phyloP scores from a whole-genome alignment of 2,888 invertebrate species.

The Pristionchus entomophagus region DNA sequence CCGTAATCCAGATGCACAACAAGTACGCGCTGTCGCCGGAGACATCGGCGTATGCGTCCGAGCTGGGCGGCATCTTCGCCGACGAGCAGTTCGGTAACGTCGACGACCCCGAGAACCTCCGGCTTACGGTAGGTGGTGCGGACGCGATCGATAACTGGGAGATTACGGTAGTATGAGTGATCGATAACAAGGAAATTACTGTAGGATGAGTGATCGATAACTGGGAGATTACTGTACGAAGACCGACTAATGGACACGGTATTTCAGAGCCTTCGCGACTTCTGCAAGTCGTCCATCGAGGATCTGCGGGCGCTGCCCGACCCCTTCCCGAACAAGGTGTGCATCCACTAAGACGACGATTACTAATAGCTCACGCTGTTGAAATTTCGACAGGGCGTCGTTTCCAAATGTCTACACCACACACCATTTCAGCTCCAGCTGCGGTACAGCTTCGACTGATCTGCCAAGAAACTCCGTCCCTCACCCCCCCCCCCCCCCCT shows the following conservation, averaged over 20 bases:
- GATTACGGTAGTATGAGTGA: neutral
- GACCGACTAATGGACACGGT: too few relatives aligned
- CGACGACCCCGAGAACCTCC: slow-evolving; percentile 23
- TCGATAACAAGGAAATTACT: too few relatives aligned
- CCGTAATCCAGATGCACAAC: slow-evolving; percentile 25
- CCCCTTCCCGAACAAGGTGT: slow-evolving; percentile 35
- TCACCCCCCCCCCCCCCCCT: too few relatives aligned
- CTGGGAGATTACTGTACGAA: too few relatives aligned
- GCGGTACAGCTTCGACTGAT: slow-evolving; percentile 5
- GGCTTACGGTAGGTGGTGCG: neutral
- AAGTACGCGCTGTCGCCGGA: slow-evolving; percentile 39
- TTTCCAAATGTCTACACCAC: neutral
- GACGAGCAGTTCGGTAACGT: neutral
- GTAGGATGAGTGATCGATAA: too few relatives aligned
- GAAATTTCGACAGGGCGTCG: neutral
- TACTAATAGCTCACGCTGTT: neutral
- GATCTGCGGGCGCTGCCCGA: slow-evolving; percentile 22
- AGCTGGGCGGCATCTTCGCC: slow-evolving; percentile 7
- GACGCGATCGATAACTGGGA: neutral
- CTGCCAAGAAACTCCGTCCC: neutral
- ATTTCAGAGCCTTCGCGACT: slow-evolving; percentile 4
- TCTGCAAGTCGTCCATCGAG: slow-evolving; percentile 26
- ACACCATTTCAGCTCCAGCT: neutral
- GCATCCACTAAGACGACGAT: neutral
- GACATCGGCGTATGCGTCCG: slow-evolving; percentile 8